These are phyloP conservation scores for Cheilosia impressa DNA, from an alignment of 2,888 invertebrate genomes.

Conservation along the genomic window DNA sequence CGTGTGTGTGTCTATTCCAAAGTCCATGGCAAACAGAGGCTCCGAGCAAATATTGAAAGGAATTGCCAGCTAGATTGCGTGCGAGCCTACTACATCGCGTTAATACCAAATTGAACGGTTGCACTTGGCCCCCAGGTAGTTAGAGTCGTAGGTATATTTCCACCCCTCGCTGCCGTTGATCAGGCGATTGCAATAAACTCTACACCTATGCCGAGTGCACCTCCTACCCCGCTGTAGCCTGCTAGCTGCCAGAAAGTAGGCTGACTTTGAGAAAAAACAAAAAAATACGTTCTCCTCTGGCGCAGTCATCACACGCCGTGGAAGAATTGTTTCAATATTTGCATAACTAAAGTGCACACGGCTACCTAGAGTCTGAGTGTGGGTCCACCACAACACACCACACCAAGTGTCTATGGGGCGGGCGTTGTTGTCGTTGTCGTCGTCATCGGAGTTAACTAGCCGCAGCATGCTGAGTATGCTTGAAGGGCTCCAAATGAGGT, in stretches of 20 bases:
- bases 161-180: conserved; percentile 45
- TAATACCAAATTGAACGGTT: conserved; percentile 73
- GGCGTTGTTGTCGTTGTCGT: conserved; percentile 6
- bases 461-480: conserved; percentile 57
- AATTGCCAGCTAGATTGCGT: conserved; percentile 62
- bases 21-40: conserved; percentile 57
- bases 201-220: conserved; percentile 44
- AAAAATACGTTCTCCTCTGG: not conserved
- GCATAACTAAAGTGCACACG: conserved; percentile 73
- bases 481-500: conserved; percentile 67
- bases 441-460: conserved; percentile 59
- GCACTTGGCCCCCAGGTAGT: conserved; percentile 70
- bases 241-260: conserved; percentile 30
- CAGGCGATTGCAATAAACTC: conserved; percentile 73
- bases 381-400: conserved; percentile 19
- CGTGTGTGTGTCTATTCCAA: conserved; percentile 11
- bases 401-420: conserved; percentile 18
- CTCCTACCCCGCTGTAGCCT: not conserved
- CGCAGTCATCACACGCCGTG: conserved; percentile 9
- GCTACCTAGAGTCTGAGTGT: conserved; percentile 55
- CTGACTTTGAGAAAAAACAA: conserved; percentile 29
- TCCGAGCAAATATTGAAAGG: conserved; percentile 59
- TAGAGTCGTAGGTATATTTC: not conserved
- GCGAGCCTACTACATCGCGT: conserved; percentile 66
- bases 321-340: conserved; percentile 73